Evolutionary conservation across 1,140 invertebrate genomes (phyloP), one percentile per base, ranked within the genome.

Genomic region (Drosophila baimaii): DNA sequence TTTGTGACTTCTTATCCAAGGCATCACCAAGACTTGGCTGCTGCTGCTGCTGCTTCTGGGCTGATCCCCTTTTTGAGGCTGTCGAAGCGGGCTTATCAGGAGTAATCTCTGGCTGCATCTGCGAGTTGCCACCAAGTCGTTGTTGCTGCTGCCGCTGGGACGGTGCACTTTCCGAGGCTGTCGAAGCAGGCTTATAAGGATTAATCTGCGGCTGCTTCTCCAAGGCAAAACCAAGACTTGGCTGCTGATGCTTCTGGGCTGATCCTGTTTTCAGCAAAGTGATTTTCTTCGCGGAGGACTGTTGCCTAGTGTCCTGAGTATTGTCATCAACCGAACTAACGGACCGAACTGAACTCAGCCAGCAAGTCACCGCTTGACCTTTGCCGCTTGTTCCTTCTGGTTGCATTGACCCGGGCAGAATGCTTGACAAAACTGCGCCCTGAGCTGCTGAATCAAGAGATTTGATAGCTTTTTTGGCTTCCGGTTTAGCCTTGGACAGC

Each of bases 321-420:
- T 7, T 27, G 6, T n/a, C 33, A 6, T 8, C 5, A 13, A 13
- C 19, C 12, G 17, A 19, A 10, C 5, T 44, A 1, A 76, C 61
- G 6, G 52, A 19, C 6, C 5, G 49, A 1, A 76, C 61, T 5
- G 52, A 55, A 15, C 33, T 56, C 19, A 74, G 49, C 74, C 79
- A 82, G 25, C 39, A 44, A 6, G 31, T 37, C 3, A 81, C 44
- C 3, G 37, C 21, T 10, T 54, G 25, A 13, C 58, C 44, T 8
- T 74, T 81, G 15, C 33, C 23, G 15, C 3, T 7, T 4, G 0
- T 9, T 12, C 3, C 0, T 7, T 8, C n/a, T 0, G 5, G 27
- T 2, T 13, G 46, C 12, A 65, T 1, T 0, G 58, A 9, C 10
- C 41, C 19, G 1, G 56, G 57, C 2, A 75, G 10, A 17, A 65